These are phyloP conservation scores for Uria aalge DNA, from an alignment of 2,113 vertebrate genomes.

Conservation along the genomic window DNA sequence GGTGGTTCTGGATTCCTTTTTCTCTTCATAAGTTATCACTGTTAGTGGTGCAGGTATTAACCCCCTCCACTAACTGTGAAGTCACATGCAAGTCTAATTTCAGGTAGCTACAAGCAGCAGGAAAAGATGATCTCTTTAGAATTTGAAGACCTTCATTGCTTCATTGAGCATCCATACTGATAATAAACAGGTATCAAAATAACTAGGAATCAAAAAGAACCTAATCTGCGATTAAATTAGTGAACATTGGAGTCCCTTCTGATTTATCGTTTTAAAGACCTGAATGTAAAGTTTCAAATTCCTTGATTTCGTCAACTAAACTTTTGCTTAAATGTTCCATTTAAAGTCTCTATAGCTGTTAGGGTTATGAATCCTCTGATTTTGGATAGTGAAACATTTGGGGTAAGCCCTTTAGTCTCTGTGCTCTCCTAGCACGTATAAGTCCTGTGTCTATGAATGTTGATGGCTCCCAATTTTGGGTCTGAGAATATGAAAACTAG, in stretches of 20 bases:
- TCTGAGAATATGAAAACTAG: neutral
- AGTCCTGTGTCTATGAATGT: neutral
- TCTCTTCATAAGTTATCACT: neutral
- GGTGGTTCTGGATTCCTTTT: neutral
- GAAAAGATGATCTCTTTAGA: neutral
- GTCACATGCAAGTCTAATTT: neutral
- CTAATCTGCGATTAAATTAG: neutral
- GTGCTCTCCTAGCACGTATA: neutral
- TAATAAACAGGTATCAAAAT: neutral
- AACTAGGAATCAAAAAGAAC: neutral
- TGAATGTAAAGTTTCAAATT: neutral
- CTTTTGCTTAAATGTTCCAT: neutral
- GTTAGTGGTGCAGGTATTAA: neutral
- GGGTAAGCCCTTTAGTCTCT: neutral
- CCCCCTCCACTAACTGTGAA: neutral
- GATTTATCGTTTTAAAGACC: neutral
- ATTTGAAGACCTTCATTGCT: neutral
- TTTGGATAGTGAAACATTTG: neutral
- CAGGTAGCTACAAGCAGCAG: neutral
- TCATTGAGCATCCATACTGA: neutral
- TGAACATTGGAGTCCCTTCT: neutral
- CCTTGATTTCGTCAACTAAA: neutral
- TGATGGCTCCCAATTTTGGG: neutral
- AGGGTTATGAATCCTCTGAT: neutral
- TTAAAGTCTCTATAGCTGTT: neutral